Conservation (phyloP, 2,113 vertebrate genomes). For the Noctilio leporinus region DNA sequence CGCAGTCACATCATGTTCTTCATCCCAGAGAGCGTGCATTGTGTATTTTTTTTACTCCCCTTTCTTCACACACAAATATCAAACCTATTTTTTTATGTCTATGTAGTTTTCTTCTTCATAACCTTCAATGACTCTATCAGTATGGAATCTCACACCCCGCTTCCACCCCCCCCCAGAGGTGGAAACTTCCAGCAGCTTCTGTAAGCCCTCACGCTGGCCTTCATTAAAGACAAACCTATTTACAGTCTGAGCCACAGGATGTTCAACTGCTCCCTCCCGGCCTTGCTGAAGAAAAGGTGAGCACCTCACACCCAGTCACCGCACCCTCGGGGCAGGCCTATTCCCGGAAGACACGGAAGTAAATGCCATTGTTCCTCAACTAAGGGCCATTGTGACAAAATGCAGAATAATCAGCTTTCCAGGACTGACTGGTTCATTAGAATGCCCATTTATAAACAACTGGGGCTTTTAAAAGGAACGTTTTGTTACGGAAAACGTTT, state of each 20-base stretch:
- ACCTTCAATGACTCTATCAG: not conserved
- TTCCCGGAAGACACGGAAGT: not conserved
- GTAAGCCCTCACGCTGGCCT: not conserved
- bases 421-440: not conserved
- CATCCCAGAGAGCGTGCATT: too few species aligned
- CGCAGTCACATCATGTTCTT: too few species aligned
- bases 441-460: not conserved
- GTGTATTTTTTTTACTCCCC: not conserved
- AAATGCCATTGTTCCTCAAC: not conserved
- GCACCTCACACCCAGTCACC: too few species aligned
- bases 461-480: not conserved
- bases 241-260: not conserved
- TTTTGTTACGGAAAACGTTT: not conserved
- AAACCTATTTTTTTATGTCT: not conserved
- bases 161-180: too few species aligned
- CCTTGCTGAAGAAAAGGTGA: not conserved
- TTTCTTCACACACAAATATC: not conserved
- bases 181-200: conserved; percentile 26
- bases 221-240: not conserved
- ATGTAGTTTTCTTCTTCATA: not conserved
- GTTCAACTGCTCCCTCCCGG: not conserved
- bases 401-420: not conserved
- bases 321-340: too few species aligned
- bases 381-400: not conserved
- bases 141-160: not conserved